Evolutionary conservation across 2,113 vertebrate genomes (phyloP).

Genomic region (Eublepharis macularius): DNA sequence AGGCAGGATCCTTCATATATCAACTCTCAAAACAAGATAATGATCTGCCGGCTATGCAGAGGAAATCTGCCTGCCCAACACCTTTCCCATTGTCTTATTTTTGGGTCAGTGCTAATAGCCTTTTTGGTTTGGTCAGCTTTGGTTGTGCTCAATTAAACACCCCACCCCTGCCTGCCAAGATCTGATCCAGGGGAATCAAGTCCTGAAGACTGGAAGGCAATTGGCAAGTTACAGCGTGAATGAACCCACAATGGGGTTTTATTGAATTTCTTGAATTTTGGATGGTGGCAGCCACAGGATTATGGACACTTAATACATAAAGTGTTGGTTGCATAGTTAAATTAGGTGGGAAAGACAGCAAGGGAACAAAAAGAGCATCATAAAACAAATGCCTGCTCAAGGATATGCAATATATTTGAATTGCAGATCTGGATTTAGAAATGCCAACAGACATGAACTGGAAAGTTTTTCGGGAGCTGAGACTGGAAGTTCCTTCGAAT

Average conservation of each 20-base stretch:
- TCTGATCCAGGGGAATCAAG: background rate
- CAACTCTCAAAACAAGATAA: background rate
- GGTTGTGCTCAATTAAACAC: background rate
- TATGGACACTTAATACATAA: background rate
- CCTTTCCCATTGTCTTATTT: background rate
- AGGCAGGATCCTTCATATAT: background rate
- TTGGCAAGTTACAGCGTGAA: rapidly evolving
- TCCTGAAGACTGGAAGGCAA: background rate
- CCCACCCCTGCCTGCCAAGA: background rate
- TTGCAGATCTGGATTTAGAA: background rate
- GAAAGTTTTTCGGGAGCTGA: background rate
- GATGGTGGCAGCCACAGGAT: background rate
- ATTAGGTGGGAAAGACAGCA: background rate
- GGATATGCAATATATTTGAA: rapidly evolving
- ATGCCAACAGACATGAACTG: background rate
- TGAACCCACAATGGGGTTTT: background rate
- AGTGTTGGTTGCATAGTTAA: background rate
- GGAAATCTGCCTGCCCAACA: background rate
- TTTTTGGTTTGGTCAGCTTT: background rate
- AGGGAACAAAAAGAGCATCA: background rate
- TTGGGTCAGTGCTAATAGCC: background rate
- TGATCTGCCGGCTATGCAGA: background rate
- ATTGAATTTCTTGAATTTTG: rapidly evolving
- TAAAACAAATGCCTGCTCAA: background rate
- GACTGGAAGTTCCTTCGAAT: background rate